A percentile compares a stretch with the other conserved stretches of the same genome.
Conservation (phyloP, 2,888 invertebrate species). For the Diarsia brunnea region DNA sequence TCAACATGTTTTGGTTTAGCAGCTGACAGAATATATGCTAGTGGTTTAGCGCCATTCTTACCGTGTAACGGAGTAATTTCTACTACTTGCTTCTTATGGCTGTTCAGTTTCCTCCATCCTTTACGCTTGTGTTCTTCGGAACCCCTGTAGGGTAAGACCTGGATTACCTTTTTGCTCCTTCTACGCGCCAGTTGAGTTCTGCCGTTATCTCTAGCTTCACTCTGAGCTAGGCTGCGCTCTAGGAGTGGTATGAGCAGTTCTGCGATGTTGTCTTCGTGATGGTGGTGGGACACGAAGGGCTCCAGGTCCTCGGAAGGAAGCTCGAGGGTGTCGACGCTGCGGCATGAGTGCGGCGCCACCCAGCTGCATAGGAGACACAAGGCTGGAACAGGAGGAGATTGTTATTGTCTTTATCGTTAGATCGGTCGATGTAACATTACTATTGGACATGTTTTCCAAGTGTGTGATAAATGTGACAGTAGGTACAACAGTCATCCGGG, state of each 20-base stretch:
- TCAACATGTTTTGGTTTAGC: conserved; percentile 44
- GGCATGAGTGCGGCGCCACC: conserved; percentile 46
- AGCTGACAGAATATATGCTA: conserved; percentile 61
- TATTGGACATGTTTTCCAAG: too few species aligned
- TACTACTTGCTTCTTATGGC: conserved; percentile 61
- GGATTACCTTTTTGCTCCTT: conserved; percentile 51
- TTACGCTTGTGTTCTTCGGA: conserved; percentile 52
- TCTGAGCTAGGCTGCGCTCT: conserved; percentile 50
- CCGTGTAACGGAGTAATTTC: conserved; percentile 61
- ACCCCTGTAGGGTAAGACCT: conserved; percentile 46
- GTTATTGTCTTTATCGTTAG: background rate
- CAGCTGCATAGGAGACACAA: conserved; percentile 56
- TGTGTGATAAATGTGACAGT: too few species aligned
- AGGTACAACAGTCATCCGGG: too few species aligned
- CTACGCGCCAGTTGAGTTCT: background rate
- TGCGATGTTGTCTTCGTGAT: conserved; percentile 53
- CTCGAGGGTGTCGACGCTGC: conserved; percentile 46
- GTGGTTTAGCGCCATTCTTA: conserved; percentile 59
- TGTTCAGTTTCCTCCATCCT: conserved; percentile 50
- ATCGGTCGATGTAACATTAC: too few species aligned
- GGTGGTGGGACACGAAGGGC: conserved; percentile 22
- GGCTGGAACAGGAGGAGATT: conserved; percentile 26
- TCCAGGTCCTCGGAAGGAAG: conserved; percentile 43
- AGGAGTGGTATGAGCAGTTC: conserved; percentile 61
- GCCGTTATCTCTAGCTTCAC: conserved; percentile 33